phyloP scores from a whole-genome alignment of 2,113 vertebrate genomes.

The Geothlypis trichas region DNA sequence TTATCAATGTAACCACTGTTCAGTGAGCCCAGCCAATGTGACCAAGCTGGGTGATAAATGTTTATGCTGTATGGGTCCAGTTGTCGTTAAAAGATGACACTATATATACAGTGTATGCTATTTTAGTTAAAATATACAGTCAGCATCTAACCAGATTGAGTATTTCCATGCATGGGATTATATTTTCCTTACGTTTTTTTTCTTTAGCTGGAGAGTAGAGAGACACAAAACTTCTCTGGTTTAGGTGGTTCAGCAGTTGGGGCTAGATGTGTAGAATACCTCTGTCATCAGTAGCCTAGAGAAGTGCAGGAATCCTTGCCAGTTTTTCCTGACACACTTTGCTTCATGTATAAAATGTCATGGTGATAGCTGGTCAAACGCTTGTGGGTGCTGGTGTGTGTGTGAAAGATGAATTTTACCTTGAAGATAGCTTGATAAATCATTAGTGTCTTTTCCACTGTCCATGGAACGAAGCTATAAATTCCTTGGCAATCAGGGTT shows the following conservation, averaged over 20 bases:
- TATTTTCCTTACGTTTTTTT: background rate
- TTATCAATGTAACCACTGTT: background rate
- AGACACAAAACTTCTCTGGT: background rate
- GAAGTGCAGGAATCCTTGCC: background rate
- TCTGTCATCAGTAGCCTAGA: background rate
- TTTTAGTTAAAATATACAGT: background rate
- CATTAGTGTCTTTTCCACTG: constrained; percentile 18
- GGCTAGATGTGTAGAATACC: background rate
- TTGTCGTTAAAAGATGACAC: background rate
- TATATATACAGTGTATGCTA: background rate
- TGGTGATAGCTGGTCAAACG: background rate
- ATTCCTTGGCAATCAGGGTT: constrained; percentile 52
- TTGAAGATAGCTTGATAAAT: constrained; percentile 23
- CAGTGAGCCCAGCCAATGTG: background rate
- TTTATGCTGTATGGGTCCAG: background rate
- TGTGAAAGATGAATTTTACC: background rate
- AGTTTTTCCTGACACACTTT: background rate
- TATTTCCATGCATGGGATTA: background rate
- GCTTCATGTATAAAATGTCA: background rate
- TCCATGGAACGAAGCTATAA: background rate
- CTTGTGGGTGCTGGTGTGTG: background rate
- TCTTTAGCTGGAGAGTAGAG: background rate
- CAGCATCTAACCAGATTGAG: background rate
- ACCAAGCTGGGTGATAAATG: background rate
- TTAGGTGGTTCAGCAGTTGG: background rate